phyloP scores from a whole-genome alignment of 2,888 invertebrate species.

The Lasius fuliginosus region DNA sequence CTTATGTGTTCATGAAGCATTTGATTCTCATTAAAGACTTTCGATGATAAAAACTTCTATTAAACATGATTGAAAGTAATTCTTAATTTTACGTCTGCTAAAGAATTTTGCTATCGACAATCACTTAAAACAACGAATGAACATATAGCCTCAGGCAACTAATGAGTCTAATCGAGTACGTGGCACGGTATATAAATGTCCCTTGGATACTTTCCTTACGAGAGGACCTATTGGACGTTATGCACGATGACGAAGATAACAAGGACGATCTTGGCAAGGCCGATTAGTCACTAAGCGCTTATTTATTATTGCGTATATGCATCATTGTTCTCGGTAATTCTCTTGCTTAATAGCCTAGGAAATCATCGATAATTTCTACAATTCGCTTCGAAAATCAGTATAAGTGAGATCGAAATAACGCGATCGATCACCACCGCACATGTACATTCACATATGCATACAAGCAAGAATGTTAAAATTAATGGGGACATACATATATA shows the following conservation, averaged over 20 bases:
- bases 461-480: neutral
- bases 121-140: neutral
- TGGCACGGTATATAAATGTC: neutral
- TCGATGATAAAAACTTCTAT: neutral
- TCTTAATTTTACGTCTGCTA: neutral
- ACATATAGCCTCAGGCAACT: neutral
- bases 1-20: neutral
- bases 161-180: neutral
- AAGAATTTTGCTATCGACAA: neutral
- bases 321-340: conserved; percentile 72
- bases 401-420: neutral
- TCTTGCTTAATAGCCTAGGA: neutral
- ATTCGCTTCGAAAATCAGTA: conserved; percentile 16
- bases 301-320: conserved; percentile 68
- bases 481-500: neutral
- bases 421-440: neutral
- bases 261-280: conserved; percentile 68
- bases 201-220: conserved; percentile 6
- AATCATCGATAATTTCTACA: conserved; percentile 23
- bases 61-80: neutral
- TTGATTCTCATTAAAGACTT: neutral
- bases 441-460: neutral
- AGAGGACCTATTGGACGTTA: conserved; percentile 2
- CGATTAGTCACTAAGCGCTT: conserved; percentile 69
- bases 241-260: conserved; percentile 63